A percentile compares a stretch with the other conserved stretches of the same genome.
Conservation (phyloP, 2,888 invertebrate genomes). For the Ceraclea dissimilis region DNA sequence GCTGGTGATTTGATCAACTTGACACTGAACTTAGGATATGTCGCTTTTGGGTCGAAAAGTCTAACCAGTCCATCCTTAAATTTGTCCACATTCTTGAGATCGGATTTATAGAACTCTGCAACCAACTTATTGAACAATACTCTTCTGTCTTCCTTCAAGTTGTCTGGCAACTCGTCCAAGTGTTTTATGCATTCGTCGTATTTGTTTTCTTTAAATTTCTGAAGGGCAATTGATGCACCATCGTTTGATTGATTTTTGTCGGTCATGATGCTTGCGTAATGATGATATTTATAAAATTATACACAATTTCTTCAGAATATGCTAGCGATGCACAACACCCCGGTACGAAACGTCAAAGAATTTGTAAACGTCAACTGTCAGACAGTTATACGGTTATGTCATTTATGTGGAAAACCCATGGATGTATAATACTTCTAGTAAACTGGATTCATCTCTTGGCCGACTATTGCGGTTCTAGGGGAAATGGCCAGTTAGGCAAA, state of each 20-base stretch:
- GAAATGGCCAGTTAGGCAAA: too few species aligned
- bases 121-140: slow-evolving; percentile 79
- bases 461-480: too few species aligned
- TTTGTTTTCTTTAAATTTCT: slow-evolving; percentile 57
- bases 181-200: slow-evolving; percentile 53
- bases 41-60: slow-evolving; percentile 44
- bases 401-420: too few species aligned
- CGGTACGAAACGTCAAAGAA: too few species aligned
- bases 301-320: neutral
- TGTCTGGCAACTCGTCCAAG: slow-evolving; percentile 57
- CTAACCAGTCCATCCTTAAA: slow-evolving; percentile 61
- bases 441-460: too few species aligned
- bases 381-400: too few species aligned
- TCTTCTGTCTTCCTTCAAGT: slow-evolving; percentile 60
- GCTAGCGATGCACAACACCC: too few species aligned
- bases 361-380: too few species aligned
- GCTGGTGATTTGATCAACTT: slow-evolving; percentile 30
- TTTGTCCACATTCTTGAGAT: slow-evolving; percentile 63
- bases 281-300: neutral
- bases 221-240: slow-evolving; percentile 51
- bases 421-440: too few species aligned
- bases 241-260: slow-evolving; percentile 31
- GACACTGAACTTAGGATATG: slow-evolving; percentile 39
- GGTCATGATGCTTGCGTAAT: slow-evolving; percentile 2
- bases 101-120: slow-evolving; percentile 69